Evolutionary conservation across 2,797 vertebrate genomes (phyloP), one percentile per base, ranked within the genome.

Genomic region (Sparidentex hasta): DNA sequence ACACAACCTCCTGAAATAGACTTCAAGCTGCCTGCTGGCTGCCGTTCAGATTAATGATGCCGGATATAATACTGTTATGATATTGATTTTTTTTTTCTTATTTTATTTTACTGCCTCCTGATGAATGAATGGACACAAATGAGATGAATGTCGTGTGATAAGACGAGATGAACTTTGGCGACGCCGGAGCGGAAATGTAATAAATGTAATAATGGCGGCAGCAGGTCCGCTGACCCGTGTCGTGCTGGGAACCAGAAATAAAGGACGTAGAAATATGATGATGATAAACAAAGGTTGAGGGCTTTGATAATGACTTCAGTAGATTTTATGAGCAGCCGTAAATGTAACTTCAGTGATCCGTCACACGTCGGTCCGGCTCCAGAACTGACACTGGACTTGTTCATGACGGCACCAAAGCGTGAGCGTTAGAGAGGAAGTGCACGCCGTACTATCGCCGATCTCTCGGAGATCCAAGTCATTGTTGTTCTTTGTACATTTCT

Each of bases 1-100:
- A 65, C 57, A 51, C 76, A 46, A 27, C 29, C 68, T 81, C 78
- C 79, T 74, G 68, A 82, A 88, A 74, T 71, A 76, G 76, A 83
- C 76, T 66, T 62, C 46, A 61, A 74, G 74, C 81, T 68, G 75
- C 74, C 64, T 82, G 2, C 63, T 64, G 69, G 74, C 76, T 20
- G 64, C 38, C 71, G n/a, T 67, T 66, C 48, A 64, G 84, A 74
- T 82, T 83, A 64, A 82, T 51, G 82, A 64, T 0, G 57, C 14
- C 0, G 17, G 52, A 38, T 63, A 16, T 82, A 82, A 82, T 46
- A 47, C n/a, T 72, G 72, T 87, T 82, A 72, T 65, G 74, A 77
- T 81, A 77, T 74, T 41, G 79, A 87, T 75, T 74, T 65, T 82
- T 27, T 4, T 27, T 27, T 27, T 4, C 4, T 27, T 27, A 27